Percentiles rank a stretch among this genome's conserved stretches.
Evolutionary conservation across 2,797 vertebrate genomes (phyloP).

Genomic region (Helostoma temminkii): DNA sequence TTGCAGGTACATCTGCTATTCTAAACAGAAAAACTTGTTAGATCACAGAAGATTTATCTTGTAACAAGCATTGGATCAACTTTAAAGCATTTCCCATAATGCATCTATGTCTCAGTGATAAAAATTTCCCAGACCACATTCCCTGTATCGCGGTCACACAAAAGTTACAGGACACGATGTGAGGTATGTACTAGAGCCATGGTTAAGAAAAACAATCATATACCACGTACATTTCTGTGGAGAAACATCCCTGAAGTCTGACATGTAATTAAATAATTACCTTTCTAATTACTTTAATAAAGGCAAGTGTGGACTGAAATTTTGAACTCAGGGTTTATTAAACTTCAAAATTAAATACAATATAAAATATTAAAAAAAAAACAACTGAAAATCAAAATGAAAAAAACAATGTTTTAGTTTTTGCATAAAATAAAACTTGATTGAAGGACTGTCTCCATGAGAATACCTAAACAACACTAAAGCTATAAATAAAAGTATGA

Average conservation of each 20-base stretch:
- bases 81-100: constrained; percentile 31
- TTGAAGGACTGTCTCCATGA: constrained; percentile 10
- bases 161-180: constrained; percentile 61
- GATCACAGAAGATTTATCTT: no score
- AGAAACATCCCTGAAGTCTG: no score
- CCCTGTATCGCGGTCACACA: constrained; percentile 44
- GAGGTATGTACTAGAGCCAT: constrained; percentile 26
- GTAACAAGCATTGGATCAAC: constrained; percentile 17
- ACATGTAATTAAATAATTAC: no score
- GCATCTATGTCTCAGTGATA: constrained; percentile 40
- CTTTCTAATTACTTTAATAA: no score
- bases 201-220: constrained; percentile 58
- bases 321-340: constrained; percentile 16
- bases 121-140: constrained; percentile 60
- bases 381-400: neutral
- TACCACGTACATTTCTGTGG: no score
- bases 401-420: neutral
- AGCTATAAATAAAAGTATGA: constrained; percentile 63
- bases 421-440: constrained; percentile 15
- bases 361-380: neutral
- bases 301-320: no score
- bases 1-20: no score
- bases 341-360: neutral
- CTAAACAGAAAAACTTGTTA: no score
- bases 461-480: constrained; percentile 44